A percentile compares a stretch with the other conserved stretches of the same genome.
Evolutionary conservation across 2,797 vertebrate genomes (phyloP).

Genomic region (Hypotaenidia okinawae): DNA sequence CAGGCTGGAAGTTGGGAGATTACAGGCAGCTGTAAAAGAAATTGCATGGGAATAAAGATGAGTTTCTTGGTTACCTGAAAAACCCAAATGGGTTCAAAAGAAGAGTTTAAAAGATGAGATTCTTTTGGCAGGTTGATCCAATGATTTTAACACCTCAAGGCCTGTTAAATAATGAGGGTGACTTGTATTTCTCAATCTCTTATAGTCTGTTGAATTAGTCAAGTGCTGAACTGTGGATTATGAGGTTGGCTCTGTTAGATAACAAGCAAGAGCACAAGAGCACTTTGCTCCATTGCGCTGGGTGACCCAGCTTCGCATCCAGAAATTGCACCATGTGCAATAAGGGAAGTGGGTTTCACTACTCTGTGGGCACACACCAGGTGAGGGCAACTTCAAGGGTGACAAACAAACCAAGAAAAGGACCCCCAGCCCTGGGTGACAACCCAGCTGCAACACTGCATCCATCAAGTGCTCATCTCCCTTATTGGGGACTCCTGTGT

Average conservation of each 20-base stretch:
- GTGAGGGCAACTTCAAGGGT: background rate
- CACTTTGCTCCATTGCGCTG: background rate
- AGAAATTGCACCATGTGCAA: fast-evolving
- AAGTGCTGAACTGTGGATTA: background rate
- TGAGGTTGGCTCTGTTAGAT: fast-evolving
- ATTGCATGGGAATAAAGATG: slow-evolving; percentile 26
- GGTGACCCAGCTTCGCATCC: background rate
- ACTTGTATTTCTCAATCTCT: background rate
- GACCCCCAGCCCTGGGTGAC: background rate
- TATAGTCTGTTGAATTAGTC: background rate
- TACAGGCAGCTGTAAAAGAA: slow-evolving; percentile 50
- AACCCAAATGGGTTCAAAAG: background rate
- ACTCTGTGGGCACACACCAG: background rate
- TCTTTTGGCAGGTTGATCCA: background rate
- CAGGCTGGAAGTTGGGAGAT: slow-evolving; percentile 49
- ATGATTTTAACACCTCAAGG: background rate
- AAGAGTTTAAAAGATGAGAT: background rate
- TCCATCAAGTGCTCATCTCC: no score
- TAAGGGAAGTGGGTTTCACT: background rate
- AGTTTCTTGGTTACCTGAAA: slow-evolving; percentile 47
- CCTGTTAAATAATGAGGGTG: background rate
- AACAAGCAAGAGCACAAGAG: fast-evolving
- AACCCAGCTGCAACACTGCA: background rate
- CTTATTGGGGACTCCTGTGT: background rate
- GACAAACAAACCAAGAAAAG: background rate